phyloP scores from a whole-genome alignment of 1,140 invertebrate genomes.

The Sycophila sp. region DNA sequence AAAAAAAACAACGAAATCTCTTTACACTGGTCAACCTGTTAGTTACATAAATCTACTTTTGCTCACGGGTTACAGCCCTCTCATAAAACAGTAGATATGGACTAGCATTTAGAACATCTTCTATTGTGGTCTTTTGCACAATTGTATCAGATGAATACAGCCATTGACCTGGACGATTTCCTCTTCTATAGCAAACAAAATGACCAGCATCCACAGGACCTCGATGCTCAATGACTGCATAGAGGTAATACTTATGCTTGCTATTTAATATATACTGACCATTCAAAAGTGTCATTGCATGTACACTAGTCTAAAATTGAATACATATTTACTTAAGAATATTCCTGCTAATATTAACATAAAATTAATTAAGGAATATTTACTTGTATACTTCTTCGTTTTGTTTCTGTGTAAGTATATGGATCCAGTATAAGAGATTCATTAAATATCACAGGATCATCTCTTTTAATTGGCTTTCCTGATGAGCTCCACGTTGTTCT shows the following conservation, averaged over 20 bases:
- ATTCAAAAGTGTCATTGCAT: constrained; percentile 46
- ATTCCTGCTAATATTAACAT: not conserved
- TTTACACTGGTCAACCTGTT: no score
- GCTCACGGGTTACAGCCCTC: constrained; percentile 32
- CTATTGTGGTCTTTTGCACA: constrained; percentile 56
- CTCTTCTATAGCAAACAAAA: constrained; percentile 90
- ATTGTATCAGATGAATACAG: constrained; percentile 61
- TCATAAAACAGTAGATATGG: constrained; percentile 64
- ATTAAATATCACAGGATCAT: constrained; percentile 87
- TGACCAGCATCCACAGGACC: constrained; percentile 89
- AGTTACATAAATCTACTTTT: no score
- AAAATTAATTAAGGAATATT: constrained; percentile 1
- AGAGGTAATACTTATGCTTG: constrained; percentile 75
- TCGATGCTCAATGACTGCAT: constrained; percentile 88
- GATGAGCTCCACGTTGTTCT: constrained; percentile 84
- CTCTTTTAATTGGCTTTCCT: constrained; percentile 80
- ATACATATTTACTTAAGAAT: not conserved
- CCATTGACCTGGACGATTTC: constrained; percentile 62
- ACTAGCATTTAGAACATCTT: constrained; percentile 59
- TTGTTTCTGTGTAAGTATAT: constrained; percentile 75
- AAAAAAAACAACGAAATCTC: no score
- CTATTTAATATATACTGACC: constrained; percentile 42
- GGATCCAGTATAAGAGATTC: constrained; percentile 84
- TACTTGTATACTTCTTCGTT: constrained; percentile 54
- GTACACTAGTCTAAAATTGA: constrained; percentile 25